Conservation (phyloP, 2,888 invertebrate genomes). For the Xylocampa areola region DNA sequence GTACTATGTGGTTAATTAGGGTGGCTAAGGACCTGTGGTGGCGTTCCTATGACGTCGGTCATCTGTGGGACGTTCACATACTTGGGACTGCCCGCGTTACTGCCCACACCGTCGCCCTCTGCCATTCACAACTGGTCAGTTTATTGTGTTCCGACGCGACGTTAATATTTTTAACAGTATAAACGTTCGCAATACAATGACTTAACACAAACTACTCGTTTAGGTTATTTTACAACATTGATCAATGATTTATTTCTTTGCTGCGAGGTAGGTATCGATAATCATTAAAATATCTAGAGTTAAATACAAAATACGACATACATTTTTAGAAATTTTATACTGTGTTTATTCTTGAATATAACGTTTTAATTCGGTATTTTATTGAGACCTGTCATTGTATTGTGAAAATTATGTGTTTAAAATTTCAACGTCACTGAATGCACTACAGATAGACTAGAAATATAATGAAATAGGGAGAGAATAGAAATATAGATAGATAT, state of each 20-base stretch:
- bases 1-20: slow-evolving; percentile 8
- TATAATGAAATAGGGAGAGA: slow-evolving; percentile 10
- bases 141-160: slow-evolving; percentile 14
- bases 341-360: no score
- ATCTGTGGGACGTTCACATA: slow-evolving; percentile 78
- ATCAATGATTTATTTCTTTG: no score
- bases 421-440: slow-evolving; percentile 7
- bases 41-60: slow-evolving; percentile 76
- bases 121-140: slow-evolving; percentile 50
- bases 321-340: no score
- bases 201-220: background rate
- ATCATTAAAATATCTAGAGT: no score
- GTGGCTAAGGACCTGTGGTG: slow-evolving; percentile 70
- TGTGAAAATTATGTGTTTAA: slow-evolving; percentile 12
- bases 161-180: background rate
- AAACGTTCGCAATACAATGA: slow-evolving; percentile 16
- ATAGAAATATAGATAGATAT: slow-evolving; percentile 30
- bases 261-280: no score
- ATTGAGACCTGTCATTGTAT: background rate
- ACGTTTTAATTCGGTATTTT: no score
- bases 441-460: slow-evolving; percentile 5
- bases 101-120: slow-evolving; percentile 84
- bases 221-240: background rate
- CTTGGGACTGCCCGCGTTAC: slow-evolving; percentile 80
- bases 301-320: no score